These are phyloP conservation scores for Choloepus didactylus DNA, from an alignment of 2,797 vertebrate genomes.

Conservation along the genomic window DNA sequence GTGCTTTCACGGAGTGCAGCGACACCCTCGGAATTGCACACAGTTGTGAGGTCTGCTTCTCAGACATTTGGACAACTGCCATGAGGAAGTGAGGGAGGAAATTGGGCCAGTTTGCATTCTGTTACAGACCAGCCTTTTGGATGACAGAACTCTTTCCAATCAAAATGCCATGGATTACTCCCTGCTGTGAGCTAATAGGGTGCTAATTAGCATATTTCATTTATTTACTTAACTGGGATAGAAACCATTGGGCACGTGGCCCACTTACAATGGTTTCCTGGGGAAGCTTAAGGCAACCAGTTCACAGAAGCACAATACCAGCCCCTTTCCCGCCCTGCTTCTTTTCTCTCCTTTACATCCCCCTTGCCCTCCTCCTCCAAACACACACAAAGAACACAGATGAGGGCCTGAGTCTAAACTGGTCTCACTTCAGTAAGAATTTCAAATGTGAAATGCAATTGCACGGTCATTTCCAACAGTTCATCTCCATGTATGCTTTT, in stretches of 20 bases:
- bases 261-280: conserved; percentile 88
- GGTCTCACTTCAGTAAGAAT: conserved; percentile 67
- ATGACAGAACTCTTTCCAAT: conserved; percentile 90
- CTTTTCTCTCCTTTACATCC: not conserved
- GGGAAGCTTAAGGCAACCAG: conserved; percentile 87
- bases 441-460: conserved; percentile 83
- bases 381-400: conserved; percentile 64
- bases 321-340: fast-evolving
- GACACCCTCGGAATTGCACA: conserved; percentile 66
- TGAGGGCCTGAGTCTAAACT: conserved; percentile 70
- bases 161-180: conserved; percentile 90
- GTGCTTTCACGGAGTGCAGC: conserved; percentile 62
- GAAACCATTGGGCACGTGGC: conserved; percentile 89
- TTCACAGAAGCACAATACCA: conserved; percentile 72
- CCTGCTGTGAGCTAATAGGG: conserved; percentile 90
- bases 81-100: conserved; percentile 81
- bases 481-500: conserved; percentile 18
- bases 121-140: conserved; percentile 89
- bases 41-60: conserved; percentile 79
- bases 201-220: conserved; percentile 92
- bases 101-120: conserved; percentile 87
- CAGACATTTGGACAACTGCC: conserved; percentile 84
- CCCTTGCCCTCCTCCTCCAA: not conserved
- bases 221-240: conserved; percentile 91
- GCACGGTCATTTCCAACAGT: conserved; percentile 65